Evolutionary conservation across 2,888 invertebrate species (phyloP).

Genomic region (Torymus texanus): DNA sequence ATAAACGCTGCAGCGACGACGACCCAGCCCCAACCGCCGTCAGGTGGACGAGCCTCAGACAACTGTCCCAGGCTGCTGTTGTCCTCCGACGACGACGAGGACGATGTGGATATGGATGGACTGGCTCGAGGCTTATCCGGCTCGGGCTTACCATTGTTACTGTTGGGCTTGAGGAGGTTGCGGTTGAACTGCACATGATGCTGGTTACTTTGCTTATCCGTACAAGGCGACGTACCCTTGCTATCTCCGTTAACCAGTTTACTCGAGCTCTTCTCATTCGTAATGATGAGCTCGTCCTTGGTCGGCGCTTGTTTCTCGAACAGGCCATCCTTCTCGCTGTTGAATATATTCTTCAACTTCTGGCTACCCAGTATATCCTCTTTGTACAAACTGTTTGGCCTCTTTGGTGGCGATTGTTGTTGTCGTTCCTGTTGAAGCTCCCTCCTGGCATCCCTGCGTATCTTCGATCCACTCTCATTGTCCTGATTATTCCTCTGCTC

Average conservation of each 20-base stretch:
- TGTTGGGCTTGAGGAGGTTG: constrained; percentile 53
- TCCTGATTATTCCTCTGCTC: not conserved
- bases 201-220: constrained; percentile 58
- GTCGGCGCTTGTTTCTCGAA: constrained; percentile 59
- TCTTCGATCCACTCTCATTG: constrained; percentile 53
- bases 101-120: constrained; percentile 72
- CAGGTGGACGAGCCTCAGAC: constrained; percentile 85
- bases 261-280: constrained; percentile 62
- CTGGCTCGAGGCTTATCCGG: constrained; percentile 54
- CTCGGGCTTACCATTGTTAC: constrained; percentile 54
- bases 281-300: constrained; percentile 55
- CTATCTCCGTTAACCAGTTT: constrained; percentile 64
- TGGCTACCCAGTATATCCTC: constrained; percentile 58
- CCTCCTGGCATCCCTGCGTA: constrained; percentile 65
- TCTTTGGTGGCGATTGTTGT: constrained; percentile 47
- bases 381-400: constrained; percentile 63
- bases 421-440: constrained; percentile 60
- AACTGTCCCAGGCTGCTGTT: constrained; percentile 80
- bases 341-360: constrained; percentile 59
- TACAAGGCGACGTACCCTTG: constrained; percentile 59
- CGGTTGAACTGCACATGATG: constrained; percentile 72
- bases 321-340: constrained; percentile 56
- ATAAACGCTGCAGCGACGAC: constrained; percentile 92
- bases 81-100: constrained; percentile 78
- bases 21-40: constrained; percentile 96